Evolutionary conservation across 1,140 invertebrate genomes (phyloP).

Genomic region (Pteromalus puparum): DNA sequence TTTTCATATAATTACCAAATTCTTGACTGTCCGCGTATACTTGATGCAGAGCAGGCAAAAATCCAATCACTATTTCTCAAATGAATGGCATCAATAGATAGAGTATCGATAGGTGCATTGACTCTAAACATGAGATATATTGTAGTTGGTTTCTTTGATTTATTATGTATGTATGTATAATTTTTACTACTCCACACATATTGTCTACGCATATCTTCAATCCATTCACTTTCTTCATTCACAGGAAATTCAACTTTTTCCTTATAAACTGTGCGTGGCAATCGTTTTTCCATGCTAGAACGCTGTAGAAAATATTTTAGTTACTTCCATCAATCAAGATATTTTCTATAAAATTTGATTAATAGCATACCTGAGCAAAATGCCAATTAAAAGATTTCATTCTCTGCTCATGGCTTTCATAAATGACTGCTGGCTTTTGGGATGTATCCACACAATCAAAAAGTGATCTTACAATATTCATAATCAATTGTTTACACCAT

Average conservation of each 20-base stretch:
- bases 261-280: conserved; percentile 53
- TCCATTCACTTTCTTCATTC: conserved; percentile 71
- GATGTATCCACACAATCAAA: conserved; percentile 85
- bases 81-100: conserved; percentile 78
- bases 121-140: conserved; percentile 80
- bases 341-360: background rate
- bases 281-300: conserved; percentile 60
- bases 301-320: conserved; percentile 58
- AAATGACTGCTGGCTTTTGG: conserved; percentile 64
- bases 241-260: conserved; percentile 61
- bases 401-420: conserved; percentile 58
- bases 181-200: conserved; percentile 68
- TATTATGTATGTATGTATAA: conserved; percentile 48
- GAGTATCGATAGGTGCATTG: conserved; percentile 65
- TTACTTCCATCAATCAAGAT: conserved; percentile 18
- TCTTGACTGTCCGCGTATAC: conserved; percentile 70
- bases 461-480: conserved; percentile 85
- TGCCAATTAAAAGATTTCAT: conserved; percentile 77
- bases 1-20: conserved; percentile 37
- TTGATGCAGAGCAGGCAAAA: conserved; percentile 81
- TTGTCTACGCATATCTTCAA: conserved; percentile 70
- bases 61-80: conserved; percentile 83
- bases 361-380: conserved; percentile 73
- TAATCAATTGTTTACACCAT: conserved; percentile 94
- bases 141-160: conserved; percentile 58